Evolutionary conservation across 1,140 invertebrate genomes (phyloP).

Genomic region (Papilio polyxenes): DNA sequence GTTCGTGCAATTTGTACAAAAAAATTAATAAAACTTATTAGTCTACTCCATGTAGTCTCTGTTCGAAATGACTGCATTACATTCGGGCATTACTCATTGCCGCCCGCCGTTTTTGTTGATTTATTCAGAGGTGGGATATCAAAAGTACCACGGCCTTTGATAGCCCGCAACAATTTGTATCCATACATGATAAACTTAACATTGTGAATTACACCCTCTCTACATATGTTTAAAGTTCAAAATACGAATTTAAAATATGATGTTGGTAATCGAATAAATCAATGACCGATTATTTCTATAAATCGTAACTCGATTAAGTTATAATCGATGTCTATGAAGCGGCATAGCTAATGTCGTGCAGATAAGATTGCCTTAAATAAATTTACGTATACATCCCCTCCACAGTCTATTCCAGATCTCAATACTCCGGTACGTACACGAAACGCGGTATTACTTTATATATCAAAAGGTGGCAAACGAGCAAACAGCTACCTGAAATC

Average conservation of each 20-base stretch:
- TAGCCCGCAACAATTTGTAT: slow-evolving; percentile 73
- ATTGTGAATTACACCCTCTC: slow-evolving; percentile 39
- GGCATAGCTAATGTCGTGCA: slow-evolving; percentile 21
- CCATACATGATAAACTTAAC: slow-evolving; percentile 46
- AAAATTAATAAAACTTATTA: background rate
- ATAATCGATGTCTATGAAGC: slow-evolving; percentile 72
- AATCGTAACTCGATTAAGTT: slow-evolving; percentile 80
- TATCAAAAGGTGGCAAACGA: no score
- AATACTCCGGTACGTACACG: no score
- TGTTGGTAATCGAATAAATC: slow-evolving; percentile 64
- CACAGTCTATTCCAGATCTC: no score
- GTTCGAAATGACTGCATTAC: slow-evolving; percentile 62
- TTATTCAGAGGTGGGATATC: slow-evolving; percentile 73
- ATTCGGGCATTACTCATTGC: slow-evolving; percentile 72
- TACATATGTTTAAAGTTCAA: background rate
- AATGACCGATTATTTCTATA: slow-evolving; percentile 79
- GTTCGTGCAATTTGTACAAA: no score
- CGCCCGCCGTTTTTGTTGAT: slow-evolving; percentile 78
- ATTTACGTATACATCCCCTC: background rate
- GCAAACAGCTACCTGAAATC: no score
- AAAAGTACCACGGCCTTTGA: slow-evolving; percentile 69
- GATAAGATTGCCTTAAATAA: slow-evolving; percentile 25
- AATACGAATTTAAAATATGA: background rate
- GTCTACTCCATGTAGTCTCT: slow-evolving; percentile 51
- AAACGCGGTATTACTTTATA: no score